Base-by-base conservation (phyloP, 2,113 vertebrate species). In the Sinosuthora webbiana region DNA sequence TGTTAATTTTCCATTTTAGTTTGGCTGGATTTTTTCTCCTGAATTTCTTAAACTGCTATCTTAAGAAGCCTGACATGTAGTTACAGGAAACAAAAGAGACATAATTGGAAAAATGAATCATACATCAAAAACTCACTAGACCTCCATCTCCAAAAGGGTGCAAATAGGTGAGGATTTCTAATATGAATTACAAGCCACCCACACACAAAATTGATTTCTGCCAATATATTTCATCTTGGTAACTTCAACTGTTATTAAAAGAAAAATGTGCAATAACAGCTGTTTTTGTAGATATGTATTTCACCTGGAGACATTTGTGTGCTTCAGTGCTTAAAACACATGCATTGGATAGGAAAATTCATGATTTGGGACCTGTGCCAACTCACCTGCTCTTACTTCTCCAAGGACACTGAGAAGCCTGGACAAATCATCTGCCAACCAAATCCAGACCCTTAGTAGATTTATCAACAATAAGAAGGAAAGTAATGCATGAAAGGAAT, bases 271-370 rank as follows among this genome's bases (percentile, higher is more conserved):
- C 47, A 75, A 13, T 56, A 90, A 23, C 16, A 90, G 7, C 19
- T 57, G 30, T 56, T 90, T 57, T 47, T 62, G 25, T 30, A 81
- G 31, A 49, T 41, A 62, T 0, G 2, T 45, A 42, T 63, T 75
- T 83, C 28, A 76, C n/a, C 30, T 73, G 19, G 24, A 93, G 31
- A 56, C 2, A 49, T 41, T 22, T 90, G 14, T 28, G n/a, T 33
- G 5, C 28, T 53, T 85, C 89, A 59, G 20, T 9, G 23, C 42
- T 81, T 59, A 24, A 74, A 78, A 70, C 5, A 84, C 22, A 52
- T 31, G 11, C 23, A 31, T 0, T 30, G 41, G 39, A 35, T 44
- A 3, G 8, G 57, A 6, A 75, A 85, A 70, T 7, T 0, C 39
- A 15, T 24, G 5, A 9, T 60, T 64, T 47, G 14, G 50, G 49